Evolutionary conservation across 2,888 invertebrate species (phyloP).

Genomic region (Trissoscelio sp.): DNA sequence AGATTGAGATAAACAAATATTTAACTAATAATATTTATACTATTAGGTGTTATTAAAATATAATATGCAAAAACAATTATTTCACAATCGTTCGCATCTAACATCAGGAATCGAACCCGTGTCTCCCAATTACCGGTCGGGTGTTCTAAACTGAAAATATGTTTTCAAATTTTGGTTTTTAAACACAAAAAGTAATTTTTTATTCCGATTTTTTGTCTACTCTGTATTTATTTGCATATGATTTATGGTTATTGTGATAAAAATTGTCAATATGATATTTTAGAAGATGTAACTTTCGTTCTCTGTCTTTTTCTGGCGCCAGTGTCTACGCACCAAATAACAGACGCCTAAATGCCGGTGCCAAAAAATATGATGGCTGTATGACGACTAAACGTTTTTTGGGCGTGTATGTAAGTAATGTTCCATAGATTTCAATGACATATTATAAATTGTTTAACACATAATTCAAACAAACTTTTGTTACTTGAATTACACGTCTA

Average conservation of each 20-base stretch:
- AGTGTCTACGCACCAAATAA: conserved; percentile 50
- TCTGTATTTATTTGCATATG: conserved; percentile 4
- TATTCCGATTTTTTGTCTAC: too few relatives aligned
- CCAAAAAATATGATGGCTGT: conserved; percentile 64
- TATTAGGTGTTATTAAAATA: too few relatives aligned
- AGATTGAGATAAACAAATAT: too few relatives aligned
- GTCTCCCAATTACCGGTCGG: too few relatives aligned
- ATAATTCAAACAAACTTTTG: conserved; percentile 66
- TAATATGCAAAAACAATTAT: too few relatives aligned
- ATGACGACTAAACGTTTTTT: conserved; percentile 66
- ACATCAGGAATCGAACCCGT: too few relatives aligned
- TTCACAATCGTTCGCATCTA: too few relatives aligned
- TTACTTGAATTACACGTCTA: conserved; percentile 65
- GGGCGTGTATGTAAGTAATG: conserved; percentile 66
- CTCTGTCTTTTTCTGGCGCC: conserved; percentile 59
- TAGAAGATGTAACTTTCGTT: conserved; percentile 42
- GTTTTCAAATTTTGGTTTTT: too few relatives aligned
- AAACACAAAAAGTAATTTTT: too few relatives aligned
- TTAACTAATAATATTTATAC: too few relatives aligned
- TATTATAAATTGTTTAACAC: conserved; percentile 67
- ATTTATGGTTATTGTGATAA: conserved; percentile 18
- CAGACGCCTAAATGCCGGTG: conserved; percentile 49
- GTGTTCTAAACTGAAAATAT: too few relatives aligned
- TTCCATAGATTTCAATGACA: conserved; percentile 66
- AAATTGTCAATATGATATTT: conserved; percentile 43